Percentiles rank a stretch among this genome's conserved stretches.
Conservation (phyloP, 2,888 invertebrate species). For the Cylloceria caligata region DNA sequence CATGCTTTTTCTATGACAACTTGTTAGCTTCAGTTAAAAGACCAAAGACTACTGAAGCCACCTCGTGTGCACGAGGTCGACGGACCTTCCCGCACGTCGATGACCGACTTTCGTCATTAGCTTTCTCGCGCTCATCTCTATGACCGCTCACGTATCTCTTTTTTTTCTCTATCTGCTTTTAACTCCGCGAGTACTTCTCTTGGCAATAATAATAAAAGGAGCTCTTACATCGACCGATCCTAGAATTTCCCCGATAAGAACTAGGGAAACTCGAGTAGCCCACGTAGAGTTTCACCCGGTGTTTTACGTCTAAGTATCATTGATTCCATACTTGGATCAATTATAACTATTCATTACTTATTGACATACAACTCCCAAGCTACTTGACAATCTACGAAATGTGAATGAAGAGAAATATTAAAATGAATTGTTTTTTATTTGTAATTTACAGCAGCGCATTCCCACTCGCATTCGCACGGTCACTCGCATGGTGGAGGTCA, state of each 20-base stretch:
- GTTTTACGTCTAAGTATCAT: background rate
- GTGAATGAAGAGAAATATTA: background rate
- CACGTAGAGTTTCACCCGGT: background rate
- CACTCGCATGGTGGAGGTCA: slow-evolving; percentile 71
- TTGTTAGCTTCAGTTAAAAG: slow-evolving; percentile 22
- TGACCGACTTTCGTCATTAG: slow-evolving; percentile 79
- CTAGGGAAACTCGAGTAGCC: slow-evolving; percentile 30
- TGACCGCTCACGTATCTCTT: slow-evolving; percentile 44
- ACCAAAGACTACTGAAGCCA: background rate
- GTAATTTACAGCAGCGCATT: slow-evolving; percentile 78
- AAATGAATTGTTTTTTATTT: background rate
- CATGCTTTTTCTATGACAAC: slow-evolving; percentile 59
- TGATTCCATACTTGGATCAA: background rate
- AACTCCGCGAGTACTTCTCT: background rate
- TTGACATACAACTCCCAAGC: no score
- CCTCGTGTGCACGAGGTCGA: slow-evolving; percentile 63
- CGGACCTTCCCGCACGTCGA: slow-evolving; percentile 69
- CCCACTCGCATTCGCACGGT: slow-evolving; percentile 77
- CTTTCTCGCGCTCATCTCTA: slow-evolving; percentile 75
- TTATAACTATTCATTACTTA: background rate
- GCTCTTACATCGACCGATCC: background rate
- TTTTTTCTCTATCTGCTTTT: background rate
- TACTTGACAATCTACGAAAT: no score
- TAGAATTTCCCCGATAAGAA: slow-evolving; percentile 15
- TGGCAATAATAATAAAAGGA: background rate